Evolutionary conservation across 2,113 vertebrate genomes (phyloP).

Genomic region (Ictalurus punctatus): DNA sequence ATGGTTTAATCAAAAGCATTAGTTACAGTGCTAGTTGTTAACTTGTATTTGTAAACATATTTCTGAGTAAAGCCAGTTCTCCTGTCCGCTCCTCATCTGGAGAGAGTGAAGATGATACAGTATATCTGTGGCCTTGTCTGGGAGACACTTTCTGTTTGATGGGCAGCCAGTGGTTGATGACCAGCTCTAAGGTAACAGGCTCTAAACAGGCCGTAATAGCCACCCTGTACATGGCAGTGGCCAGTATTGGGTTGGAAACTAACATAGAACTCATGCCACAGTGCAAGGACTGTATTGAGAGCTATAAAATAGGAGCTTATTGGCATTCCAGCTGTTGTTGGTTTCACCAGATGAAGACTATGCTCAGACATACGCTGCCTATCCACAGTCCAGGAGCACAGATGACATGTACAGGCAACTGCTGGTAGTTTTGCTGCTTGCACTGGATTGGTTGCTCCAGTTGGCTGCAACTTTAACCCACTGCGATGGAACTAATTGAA

Average conservation of each 20-base stretch:
- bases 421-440: not conserved
- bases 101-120: too few relatives aligned
- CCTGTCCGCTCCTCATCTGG: too few relatives aligned
- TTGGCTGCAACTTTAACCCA: not conserved
- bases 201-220: not conserved
- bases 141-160: too few relatives aligned
- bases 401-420: not conserved
- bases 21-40: not conserved
- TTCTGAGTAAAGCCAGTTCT: not conserved
- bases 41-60: not conserved
- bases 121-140: too few relatives aligned
- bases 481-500: not conserved
- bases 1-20: not conserved
- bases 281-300: not conserved
- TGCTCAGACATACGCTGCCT: not conserved
- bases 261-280: not conserved
- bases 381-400: too few relatives aligned
- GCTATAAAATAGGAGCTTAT: not conserved
- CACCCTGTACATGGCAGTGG: not conserved
- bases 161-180: not conserved
- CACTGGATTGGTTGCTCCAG: not conserved
- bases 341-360: not conserved
- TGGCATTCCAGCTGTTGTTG: not conserved
- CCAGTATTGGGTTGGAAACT: not conserved
- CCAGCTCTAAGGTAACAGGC: not conserved